Evolutionary conservation across 2,797 vertebrate genomes (phyloP), one percentile per base, ranked within the genome.

Genomic region (Meda fulgida): DNA sequence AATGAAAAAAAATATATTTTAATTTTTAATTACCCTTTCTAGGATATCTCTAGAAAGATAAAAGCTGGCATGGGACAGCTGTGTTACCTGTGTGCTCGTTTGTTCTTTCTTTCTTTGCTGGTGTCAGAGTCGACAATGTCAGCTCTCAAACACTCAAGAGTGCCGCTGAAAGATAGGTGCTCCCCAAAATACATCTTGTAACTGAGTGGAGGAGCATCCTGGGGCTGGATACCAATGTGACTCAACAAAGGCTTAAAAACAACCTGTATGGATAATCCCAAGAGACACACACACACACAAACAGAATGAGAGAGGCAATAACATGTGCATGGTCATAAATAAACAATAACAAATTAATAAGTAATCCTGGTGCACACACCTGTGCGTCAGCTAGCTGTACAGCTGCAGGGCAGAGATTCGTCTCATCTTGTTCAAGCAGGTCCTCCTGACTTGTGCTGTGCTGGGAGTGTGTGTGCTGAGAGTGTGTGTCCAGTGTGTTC

Each of bases 141-240:
- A 29, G 98, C 98, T 89, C 98, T 91, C 40, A 99, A 96, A 92
- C 98, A 98, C 90, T 99, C 97, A 26, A 99, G 91, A 80, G 97
- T 97, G 38, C 98, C 98, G n/a, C 98, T 99, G 89, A 99, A 99
- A 2, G 98, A 99, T 81, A 99, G 93, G 85, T 99, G 96, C 86
- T 99, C 98, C 81, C 98, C 98, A 2, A 99, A 99, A 91, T 99
- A 99, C 98, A 99, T 98, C 90, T 96, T 96, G 90, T 99, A 99
- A 92, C 97, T 98, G 31, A 99, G 94, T 0, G 98, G 98, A 86
- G 97, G 92, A 6, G 96, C 87, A 88, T 99, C 98, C 89, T 99
- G 98, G 5, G 98, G 95, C 91, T 99, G 98, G 92, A 99, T 98
- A 60, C 98, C 98, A 0, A 95, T 98, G 91, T 99, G 96, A 92